These are phyloP conservation scores for Enteromius argenteus DNA, from an alignment of 2,797 vertebrate genomes.

Conservation along the genomic window DNA sequence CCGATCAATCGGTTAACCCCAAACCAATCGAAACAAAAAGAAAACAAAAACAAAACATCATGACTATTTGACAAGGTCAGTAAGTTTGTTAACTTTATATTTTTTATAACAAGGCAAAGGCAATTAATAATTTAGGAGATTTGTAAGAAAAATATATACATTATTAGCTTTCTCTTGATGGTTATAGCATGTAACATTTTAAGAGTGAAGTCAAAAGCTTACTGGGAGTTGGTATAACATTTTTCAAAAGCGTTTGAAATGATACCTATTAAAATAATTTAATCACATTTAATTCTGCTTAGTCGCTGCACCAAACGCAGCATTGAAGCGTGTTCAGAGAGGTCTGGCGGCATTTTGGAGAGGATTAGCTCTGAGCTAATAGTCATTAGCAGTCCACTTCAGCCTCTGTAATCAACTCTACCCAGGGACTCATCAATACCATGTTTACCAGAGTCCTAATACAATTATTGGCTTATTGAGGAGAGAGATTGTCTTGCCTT, in stretches of 20 bases:
- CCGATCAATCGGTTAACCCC: no score
- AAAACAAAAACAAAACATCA: background rate
- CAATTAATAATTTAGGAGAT: background rate
- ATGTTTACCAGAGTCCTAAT: conserved; percentile 64
- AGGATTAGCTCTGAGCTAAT: conserved; percentile 73
- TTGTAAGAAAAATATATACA: background rate
- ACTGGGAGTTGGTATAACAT: background rate
- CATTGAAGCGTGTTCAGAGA: conserved; percentile 55
- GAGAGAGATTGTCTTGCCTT: conserved; percentile 17
- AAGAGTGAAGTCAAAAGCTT: background rate
- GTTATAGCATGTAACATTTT: background rate
- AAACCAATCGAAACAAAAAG: no score
- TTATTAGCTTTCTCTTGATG: background rate
- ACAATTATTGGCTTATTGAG: conserved; percentile 55
- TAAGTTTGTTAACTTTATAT: background rate
- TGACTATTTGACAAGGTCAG: background rate
- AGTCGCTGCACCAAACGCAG: background rate
- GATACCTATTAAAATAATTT: conserved; percentile 13
- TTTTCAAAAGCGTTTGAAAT: background rate
- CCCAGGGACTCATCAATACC: conserved; percentile 67
- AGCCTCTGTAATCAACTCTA: conserved; percentile 69
- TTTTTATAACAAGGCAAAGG: background rate
- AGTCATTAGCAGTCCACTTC: conserved; percentile 75
- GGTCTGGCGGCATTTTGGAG: conserved; percentile 67
- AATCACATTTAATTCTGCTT: conserved; percentile 35